Percentiles rank a stretch among this genome's conserved stretches.
phyloP scores from a whole-genome alignment of 2,113 vertebrate species.

The Gambusia affinis region DNA sequence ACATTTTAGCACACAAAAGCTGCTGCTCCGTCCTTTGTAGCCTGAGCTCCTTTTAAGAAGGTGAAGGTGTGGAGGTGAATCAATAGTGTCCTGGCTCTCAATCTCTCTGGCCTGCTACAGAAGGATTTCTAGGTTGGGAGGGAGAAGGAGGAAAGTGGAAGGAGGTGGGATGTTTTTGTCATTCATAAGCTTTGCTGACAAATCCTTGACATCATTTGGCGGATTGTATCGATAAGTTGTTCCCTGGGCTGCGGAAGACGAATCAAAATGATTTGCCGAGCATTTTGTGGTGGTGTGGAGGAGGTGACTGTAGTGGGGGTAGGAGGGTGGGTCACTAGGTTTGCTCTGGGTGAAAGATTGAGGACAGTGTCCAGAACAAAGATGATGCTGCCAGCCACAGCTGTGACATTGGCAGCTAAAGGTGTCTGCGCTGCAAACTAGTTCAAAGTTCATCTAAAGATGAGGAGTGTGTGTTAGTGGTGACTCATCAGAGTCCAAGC shows the following conservation, averaged over 20 bases:
- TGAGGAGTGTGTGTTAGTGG: slow-evolving; percentile 81
- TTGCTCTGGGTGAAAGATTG: slow-evolving; percentile 32
- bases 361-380: slow-evolving; percentile 83
- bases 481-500: slow-evolving; percentile 80
- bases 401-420: slow-evolving; percentile 89
- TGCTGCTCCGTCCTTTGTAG: slow-evolving; percentile 92
- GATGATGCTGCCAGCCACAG: slow-evolving; percentile 76
- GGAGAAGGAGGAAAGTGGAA: slow-evolving; percentile 36
- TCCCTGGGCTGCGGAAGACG: slow-evolving; percentile 89
- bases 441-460: slow-evolving; percentile 87
- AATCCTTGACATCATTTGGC: slow-evolving; percentile 97
- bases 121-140: slow-evolving; percentile 76
- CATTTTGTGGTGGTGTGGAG: slow-evolving; percentile 67
- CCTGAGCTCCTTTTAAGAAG: slow-evolving; percentile 94
- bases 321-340: slow-evolving; percentile 6
- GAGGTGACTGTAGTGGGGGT: background rate
- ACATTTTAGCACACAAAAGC: slow-evolving; percentile 98
- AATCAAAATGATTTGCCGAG: slow-evolving; percentile 98
- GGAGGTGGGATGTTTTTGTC: slow-evolving; percentile 87
- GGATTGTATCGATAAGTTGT: slow-evolving; percentile 97
- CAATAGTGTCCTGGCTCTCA: slow-evolving; percentile 97
- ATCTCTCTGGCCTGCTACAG: slow-evolving; percentile 87
- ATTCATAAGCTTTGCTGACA: slow-evolving; percentile 97
- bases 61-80: slow-evolving; percentile 84
- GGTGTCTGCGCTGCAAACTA: slow-evolving; percentile 86